Base-by-base conservation (phyloP, 1,140 invertebrate species). In the Camponotus vicinus region DNA sequence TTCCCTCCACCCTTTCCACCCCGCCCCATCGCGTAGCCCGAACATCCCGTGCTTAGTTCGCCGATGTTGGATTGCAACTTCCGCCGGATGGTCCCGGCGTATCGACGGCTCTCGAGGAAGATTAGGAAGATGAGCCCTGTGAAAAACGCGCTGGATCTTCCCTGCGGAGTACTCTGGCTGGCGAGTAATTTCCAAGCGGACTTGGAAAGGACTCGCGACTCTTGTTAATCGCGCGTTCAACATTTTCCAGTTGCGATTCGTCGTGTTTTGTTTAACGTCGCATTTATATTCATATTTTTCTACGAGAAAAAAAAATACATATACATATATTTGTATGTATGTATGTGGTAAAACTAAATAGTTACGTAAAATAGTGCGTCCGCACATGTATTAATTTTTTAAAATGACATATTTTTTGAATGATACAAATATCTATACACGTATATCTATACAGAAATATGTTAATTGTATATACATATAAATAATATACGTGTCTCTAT, bases 101-200 rank as follows among this genome's bases (percentile, higher is more conserved):
- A 91, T 91, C 89, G 89, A 90, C 86, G 78, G 78, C 37, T 86
- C 42, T 80, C 80, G 18, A 57, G 73, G 63, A 85, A 90, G 90
- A 91, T 91, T 91, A 91, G 87, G 89, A 89, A 89, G 90, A 91
- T 89, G 90, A 90, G 87, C 90, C 55, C 78, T 64, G 79, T 86
- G 90, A 91, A 90, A 91, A 90, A 91, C 84, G 89, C 73, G 64
- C 69, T 59, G 79, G 75, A 76, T 90, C 87, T 87, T 83, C 80
- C 63, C 15, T 45, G 21, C 55, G 63, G 57, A 67, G 64, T 71
- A 69, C 61, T 69, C 34, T 40, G 34, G 59, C 27, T 42, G 34
- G 6, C 45, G 34, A 49, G 18, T 77, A 70, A 77, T 83, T 89
- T 84, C 63, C 57, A 15, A 27, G 45, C 52, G 57, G 37, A 42